These are phyloP conservation scores for Dynastes hyllus DNA, from an alignment of 2,888 invertebrate genomes.

Conservation along the genomic window DNA sequence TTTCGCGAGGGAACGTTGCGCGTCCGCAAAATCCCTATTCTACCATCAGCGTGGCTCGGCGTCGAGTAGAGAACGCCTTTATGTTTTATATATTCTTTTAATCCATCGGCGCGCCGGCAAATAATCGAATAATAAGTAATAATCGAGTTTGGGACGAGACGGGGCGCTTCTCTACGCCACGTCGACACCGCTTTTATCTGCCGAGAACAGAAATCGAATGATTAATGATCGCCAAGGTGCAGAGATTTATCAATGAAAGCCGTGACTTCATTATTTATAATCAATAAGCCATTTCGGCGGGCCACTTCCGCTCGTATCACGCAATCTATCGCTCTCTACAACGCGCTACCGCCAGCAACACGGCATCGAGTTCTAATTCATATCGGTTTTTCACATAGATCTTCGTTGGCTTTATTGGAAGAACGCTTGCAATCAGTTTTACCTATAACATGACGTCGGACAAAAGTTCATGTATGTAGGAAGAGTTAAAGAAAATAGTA, in stretches of 20 bases:
- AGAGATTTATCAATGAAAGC: constrained; percentile 54
- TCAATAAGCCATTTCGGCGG: constrained; percentile 56
- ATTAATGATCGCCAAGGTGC: constrained; percentile 57
- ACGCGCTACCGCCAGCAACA: background rate
- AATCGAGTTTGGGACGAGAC: constrained; percentile 32
- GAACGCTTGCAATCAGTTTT: no score
- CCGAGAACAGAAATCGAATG: constrained; percentile 53
- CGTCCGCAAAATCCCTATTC: no score
- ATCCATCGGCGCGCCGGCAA: constrained; percentile 53
- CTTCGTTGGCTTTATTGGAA: no score
- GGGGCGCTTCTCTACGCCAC: constrained; percentile 22
- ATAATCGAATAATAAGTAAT: constrained; percentile 59
- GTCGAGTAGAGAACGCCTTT: constrained; percentile 9
- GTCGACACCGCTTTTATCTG: constrained; percentile 58
- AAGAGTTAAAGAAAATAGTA: no score
- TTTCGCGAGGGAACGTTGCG: background rate
- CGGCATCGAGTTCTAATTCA: no score
- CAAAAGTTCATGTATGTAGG: no score
- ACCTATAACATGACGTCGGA: no score
- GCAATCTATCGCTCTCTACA: constrained; percentile 17
- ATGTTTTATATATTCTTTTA: constrained; percentile 50
- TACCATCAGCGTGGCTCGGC: background rate
- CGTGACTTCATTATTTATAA: constrained; percentile 58
- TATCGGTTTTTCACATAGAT: no score
- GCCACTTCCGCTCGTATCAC: constrained; percentile 31